Evolutionary conservation across 64 coral and sea anemone genomes (phyloP).

Genomic region (Astreopora myriophthalma): DNA sequence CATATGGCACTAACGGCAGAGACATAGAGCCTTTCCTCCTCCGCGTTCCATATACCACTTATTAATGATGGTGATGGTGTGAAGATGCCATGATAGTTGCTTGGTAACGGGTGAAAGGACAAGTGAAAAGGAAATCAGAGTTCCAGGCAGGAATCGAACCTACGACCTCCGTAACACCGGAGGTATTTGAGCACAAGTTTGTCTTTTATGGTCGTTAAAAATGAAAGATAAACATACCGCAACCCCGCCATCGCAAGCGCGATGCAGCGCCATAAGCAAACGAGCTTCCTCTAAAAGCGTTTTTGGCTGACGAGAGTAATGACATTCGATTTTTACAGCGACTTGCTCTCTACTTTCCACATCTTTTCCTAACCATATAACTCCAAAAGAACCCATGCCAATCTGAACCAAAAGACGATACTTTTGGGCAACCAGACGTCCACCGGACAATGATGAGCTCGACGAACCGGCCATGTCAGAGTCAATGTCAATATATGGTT

Average conservation of each 20-base stretch:
- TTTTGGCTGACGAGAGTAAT: background rate
- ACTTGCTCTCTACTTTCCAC: constrained; percentile 43
- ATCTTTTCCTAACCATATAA: constrained; percentile 57
- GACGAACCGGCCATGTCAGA: background rate
- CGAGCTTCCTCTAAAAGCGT: constrained; percentile 34
- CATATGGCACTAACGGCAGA: too few species aligned
- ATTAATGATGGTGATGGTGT: too few species aligned
- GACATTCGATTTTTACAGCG: constrained; percentile 57
- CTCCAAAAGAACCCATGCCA: constrained; percentile 74
- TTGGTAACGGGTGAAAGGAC: too few species aligned
- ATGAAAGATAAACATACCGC: background rate
- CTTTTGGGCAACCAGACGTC: constrained; percentile 40
- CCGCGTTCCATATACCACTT: too few species aligned
- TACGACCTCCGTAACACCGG: too few species aligned
- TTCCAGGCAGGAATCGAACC: too few species aligned
- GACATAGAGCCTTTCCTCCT: too few species aligned
- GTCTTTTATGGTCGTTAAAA: background rate
- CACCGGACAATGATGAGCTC: background rate
- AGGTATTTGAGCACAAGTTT: background rate
- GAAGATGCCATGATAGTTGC: too few species aligned
- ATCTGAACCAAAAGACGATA: constrained; percentile 43
- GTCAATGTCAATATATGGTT: background rate
- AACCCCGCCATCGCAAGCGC: background rate
- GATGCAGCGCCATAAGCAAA: constrained; percentile 14
- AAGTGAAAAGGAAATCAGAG: too few species aligned